Evolutionary conservation across 2,888 invertebrate species (phyloP).

Genomic region (Hirtodrosophila trivittata): DNA sequence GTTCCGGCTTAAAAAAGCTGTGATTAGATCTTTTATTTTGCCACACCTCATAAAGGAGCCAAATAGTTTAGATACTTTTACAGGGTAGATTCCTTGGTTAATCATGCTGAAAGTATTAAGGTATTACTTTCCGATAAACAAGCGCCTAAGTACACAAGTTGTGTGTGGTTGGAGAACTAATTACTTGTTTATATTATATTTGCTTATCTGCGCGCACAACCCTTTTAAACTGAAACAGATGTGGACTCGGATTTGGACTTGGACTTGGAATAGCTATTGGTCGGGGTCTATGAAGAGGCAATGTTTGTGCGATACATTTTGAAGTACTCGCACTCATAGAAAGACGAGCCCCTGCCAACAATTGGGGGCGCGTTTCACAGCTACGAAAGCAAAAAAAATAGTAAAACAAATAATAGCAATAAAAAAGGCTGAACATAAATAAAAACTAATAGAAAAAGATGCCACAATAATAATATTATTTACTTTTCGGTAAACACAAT

Average conservation of each 20-base stretch:
- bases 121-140: no score
- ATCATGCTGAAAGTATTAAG: no score
- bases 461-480: conserved; percentile 27
- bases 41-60: no score
- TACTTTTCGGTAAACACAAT: conserved; percentile 15
- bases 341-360: conserved; percentile 63
- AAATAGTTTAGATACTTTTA: not conserved
- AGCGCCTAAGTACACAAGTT: no score
- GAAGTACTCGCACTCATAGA: conserved; percentile 25
- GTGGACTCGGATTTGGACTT: conserved; percentile 22
- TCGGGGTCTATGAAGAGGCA: conserved; percentile 54
- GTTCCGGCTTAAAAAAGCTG: no score
- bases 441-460: conserved; percentile 24
- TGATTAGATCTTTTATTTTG: no score
- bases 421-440: conserved; percentile 17
- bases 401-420: conserved; percentile 9
- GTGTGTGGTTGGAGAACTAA: no score
- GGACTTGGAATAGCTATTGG: conserved; percentile 3
- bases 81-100: conserved; percentile 7
- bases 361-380: conserved; percentile 56
- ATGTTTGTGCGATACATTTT: conserved; percentile 34
- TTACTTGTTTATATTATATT: not conserved
- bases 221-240: conserved; percentile 25
- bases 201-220: conserved; percentile 1
- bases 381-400: conserved; percentile 8